These are phyloP conservation scores for Chanos chanos DNA, from an alignment of 2,797 vertebrate genomes.

Conservation along the genomic window DNA sequence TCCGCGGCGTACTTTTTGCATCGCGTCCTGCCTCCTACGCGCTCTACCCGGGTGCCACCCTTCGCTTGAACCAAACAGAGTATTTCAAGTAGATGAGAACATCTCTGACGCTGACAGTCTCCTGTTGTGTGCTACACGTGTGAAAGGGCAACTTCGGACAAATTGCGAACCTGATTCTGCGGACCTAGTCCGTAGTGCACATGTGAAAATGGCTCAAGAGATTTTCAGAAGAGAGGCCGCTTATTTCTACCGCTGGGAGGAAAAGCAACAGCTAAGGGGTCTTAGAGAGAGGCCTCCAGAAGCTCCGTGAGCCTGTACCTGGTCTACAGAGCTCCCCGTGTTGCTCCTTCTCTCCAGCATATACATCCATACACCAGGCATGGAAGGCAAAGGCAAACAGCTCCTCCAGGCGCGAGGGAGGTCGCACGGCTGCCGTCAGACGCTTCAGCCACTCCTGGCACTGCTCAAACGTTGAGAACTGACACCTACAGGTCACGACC, in stretches of 20 bases:
- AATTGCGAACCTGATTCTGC: no score
- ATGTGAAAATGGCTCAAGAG: no score
- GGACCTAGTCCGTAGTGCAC: no score
- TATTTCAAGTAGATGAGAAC: no score
- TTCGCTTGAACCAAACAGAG: no score
- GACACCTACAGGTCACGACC: constrained; percentile 78
- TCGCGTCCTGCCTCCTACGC: no score
- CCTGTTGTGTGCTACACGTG: no score
- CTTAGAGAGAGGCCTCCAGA: no score
- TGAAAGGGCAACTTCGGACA: no score
- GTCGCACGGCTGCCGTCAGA: constrained; percentile 76
- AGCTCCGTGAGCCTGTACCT: constrained; percentile 71
- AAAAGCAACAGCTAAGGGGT: background rate
- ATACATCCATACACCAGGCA: constrained; percentile 93
- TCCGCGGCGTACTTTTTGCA: no score
- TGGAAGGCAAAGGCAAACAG: constrained; percentile 97
- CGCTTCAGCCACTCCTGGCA: constrained; percentile 97
- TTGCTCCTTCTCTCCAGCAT: constrained; percentile 92
- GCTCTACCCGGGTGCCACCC: no score
- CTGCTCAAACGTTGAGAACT: constrained; percentile 94
- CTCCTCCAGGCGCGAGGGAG: constrained; percentile 88
- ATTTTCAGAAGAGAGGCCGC: background rate
- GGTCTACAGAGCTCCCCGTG: constrained; percentile 91
- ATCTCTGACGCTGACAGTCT: no score
- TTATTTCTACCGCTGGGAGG: background rate